phyloP scores from a whole-genome alignment of 2,113 vertebrate species.

The Eira barbara region DNA sequence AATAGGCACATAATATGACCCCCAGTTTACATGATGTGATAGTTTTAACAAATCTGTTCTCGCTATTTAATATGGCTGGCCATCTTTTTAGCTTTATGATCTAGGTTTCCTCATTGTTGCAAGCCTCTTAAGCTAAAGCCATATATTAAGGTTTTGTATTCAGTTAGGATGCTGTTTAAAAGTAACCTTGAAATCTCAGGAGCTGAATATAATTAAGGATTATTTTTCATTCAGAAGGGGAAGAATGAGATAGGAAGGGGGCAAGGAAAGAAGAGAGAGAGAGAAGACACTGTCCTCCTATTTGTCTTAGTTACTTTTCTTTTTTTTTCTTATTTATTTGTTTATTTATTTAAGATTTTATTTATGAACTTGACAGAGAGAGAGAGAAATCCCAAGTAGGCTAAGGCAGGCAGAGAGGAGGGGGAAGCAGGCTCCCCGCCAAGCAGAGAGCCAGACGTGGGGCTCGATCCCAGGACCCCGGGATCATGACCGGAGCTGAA shows the following conservation, averaged over 20 bases:
- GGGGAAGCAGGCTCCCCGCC: too few relatives aligned
- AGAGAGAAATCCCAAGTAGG: too few relatives aligned
- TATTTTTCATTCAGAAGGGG: background rate
- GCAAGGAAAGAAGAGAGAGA: background rate
- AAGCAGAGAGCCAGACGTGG: too few relatives aligned
- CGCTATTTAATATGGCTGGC: background rate
- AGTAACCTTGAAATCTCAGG: background rate
- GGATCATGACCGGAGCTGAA: too few relatives aligned
- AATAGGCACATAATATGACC: background rate
- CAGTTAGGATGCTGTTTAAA: background rate
- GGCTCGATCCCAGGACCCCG: too few relatives aligned
- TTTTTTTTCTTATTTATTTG: too few relatives aligned
- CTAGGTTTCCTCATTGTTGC: background rate
- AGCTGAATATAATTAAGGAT: background rate
- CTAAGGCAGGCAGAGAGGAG: too few relatives aligned
- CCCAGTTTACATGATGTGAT: background rate
- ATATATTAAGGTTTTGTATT: background rate
- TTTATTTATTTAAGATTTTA: too few relatives aligned
- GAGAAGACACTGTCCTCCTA: background rate
- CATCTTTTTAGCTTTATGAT: background rate
- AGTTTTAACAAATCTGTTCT: background rate
- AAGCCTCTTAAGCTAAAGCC: background rate
- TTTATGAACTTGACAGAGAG: too few relatives aligned
- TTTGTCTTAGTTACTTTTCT: slow-evolving; percentile 10
- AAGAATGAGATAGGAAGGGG: background rate